These are phyloP conservation scores for Rhabdornis inornatus DNA, from an alignment of 2,113 vertebrate species.

Conservation along the genomic window DNA sequence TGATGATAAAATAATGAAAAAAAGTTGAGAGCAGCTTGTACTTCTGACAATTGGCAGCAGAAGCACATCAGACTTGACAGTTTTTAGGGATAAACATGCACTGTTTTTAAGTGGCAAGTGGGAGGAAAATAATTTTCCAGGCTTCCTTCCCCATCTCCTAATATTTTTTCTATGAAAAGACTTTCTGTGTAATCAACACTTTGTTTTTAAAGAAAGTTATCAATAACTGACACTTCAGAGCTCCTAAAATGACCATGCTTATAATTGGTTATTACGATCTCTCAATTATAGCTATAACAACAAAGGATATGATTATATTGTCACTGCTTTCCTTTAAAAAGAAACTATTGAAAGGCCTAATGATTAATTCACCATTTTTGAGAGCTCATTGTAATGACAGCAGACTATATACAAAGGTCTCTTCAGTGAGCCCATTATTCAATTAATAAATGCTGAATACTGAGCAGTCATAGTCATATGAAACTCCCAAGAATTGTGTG, in stretches of 20 bases:
- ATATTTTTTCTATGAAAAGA: slow-evolving; percentile 20
- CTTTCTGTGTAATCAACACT: slow-evolving; percentile 31
- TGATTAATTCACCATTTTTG: slow-evolving; percentile 75
- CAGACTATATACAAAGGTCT: slow-evolving; percentile 63
- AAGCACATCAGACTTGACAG: slow-evolving; percentile 61
- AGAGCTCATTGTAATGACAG: slow-evolving; percentile 62
- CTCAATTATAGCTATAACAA: slow-evolving; percentile 63
- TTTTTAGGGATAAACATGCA: slow-evolving; percentile 45
- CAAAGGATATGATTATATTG: slow-evolving; percentile 66
- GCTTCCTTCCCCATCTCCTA: background rate
- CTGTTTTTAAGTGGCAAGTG: slow-evolving; percentile 55
- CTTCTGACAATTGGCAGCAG: slow-evolving; percentile 52
- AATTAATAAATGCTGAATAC: slow-evolving; percentile 74
- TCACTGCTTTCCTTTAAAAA: slow-evolving; percentile 66
- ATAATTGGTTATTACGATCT: slow-evolving; percentile 63
- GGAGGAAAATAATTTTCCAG: slow-evolving; percentile 56
- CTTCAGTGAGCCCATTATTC: slow-evolving; percentile 72
- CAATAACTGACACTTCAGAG: slow-evolving; percentile 43
- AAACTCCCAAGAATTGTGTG: slow-evolving; percentile 71
- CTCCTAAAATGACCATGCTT: slow-evolving; percentile 60
- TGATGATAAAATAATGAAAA: slow-evolving; percentile 24
- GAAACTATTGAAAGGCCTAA: slow-evolving; percentile 71
- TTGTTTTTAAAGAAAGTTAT: slow-evolving; percentile 16
- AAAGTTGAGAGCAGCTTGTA: slow-evolving; percentile 33
- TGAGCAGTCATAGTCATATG: slow-evolving; percentile 70